Evolutionary conservation across 1,140 invertebrate species (phyloP), one percentile per base, ranked within the genome.

Genomic region (Meteorus sp.): DNA sequence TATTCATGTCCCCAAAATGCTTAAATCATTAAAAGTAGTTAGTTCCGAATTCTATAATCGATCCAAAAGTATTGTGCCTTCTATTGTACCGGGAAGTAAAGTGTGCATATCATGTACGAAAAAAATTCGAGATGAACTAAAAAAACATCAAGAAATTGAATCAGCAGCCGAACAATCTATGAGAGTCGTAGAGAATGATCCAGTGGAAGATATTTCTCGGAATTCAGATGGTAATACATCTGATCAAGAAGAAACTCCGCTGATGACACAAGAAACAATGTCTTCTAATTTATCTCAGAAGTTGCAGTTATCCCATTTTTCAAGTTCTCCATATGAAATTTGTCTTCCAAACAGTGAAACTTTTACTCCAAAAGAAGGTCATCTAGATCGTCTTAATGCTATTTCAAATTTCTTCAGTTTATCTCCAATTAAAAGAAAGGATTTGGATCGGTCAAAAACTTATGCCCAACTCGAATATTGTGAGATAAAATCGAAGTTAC

Each of bases 371-470:
- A 37, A 37, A 37, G 33, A 37, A 37, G 33, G 11, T 37, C 9
- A 37, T 37, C 33, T 7, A 33, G 31, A n/a, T n/a, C n/a, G n/a
- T n/a, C n/a, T n/a, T n/a, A n/a, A n/a, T n/a, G n/a, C n/a, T n/a
- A n/a, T 35, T 47, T 41, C 55, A 27, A 55, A 55, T 20, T 15
- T n/a, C 3, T 55, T 44, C 53, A 55, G 25, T 41, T 44, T 29
- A 44, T 44, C 31, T 53, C 50, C 50, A 19, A 53, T 53, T 53
- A 53, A 23, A 13, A 53, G 31, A 39, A 53, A 55, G 25, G 39
- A 55, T 41, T 44, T 55, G 20, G 53, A 55, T 55, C 53, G 53
- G 43, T 43, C 53, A 43, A 22, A 43, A 43, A 55, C 53, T 17
- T 55, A 55, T 19, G 53, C 53, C 9, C 37, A 55, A 29, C 53